Percentiles rank a stretch among this genome's conserved stretches.
These are phyloP conservation scores for Montifringilla adamsi DNA, from an alignment of 2,113 vertebrate genomes.

Conservation along the genomic window DNA sequence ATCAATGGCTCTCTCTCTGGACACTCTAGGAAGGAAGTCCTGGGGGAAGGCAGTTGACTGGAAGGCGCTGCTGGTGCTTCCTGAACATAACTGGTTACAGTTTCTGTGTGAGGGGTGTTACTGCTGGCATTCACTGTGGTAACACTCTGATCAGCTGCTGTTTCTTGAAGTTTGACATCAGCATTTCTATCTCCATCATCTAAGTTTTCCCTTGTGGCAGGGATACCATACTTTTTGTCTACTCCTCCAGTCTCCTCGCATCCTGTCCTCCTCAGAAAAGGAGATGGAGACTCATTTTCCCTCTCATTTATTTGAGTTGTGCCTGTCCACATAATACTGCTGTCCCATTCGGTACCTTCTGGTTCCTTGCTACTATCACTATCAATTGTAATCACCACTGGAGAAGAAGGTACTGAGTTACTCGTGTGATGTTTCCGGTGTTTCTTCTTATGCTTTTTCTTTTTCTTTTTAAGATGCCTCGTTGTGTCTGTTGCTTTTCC, in stretches of 20 bases:
- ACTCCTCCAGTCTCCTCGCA: slow-evolving; percentile 16
- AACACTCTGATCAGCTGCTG: slow-evolving; percentile 12
- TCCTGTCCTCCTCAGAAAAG: neutral
- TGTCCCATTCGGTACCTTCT: slow-evolving; percentile 4
- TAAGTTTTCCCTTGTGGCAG: neutral
- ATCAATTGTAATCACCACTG: slow-evolving; percentile 85
- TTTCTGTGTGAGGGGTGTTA: neutral
- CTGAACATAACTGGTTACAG: neutral
- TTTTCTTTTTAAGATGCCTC: slow-evolving; percentile 84
- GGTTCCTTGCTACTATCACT: slow-evolving; percentile 83
- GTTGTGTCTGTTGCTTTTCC: slow-evolving; percentile 69
- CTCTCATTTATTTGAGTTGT: neutral
- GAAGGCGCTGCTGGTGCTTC: slow-evolving; percentile 49
- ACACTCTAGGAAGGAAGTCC: slow-evolving; percentile 41
- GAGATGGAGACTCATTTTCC: neutral
- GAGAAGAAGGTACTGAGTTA: slow-evolving; percentile 48
- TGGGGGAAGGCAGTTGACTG: slow-evolving; percentile 34
- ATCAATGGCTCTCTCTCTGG: slow-evolving; percentile 52
- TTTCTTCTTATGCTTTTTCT: slow-evolving; percentile 90
- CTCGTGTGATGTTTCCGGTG: slow-evolving; percentile 72
- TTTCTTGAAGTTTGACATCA: neutral
- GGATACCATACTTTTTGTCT: neutral
- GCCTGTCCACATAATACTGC: slow-evolving; percentile 32
- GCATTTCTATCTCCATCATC: neutral
- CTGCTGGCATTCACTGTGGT: neutral